These are phyloP conservation scores for Sternotherus odoratus DNA, from an alignment of 2,797 vertebrate genomes.

Conservation along the genomic window DNA sequence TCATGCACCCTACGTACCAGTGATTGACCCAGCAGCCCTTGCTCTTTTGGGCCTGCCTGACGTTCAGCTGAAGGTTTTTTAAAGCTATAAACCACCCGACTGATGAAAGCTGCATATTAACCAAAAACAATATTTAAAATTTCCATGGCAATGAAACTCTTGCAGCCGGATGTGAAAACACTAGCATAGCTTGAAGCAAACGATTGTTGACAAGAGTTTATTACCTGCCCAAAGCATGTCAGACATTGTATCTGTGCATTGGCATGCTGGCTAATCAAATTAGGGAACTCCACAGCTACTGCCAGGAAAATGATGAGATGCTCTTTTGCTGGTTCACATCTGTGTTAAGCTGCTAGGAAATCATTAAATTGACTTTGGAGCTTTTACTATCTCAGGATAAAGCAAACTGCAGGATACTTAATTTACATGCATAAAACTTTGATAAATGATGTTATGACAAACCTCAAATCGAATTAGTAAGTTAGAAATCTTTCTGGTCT, in stretches of 20 bases:
- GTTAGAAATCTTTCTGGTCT: neutral
- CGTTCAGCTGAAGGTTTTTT: neutral
- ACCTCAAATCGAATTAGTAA: neutral
- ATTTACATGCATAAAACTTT: neutral
- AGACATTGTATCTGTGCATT: neutral
- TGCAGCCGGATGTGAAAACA: neutral
- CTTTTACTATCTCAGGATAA: neutral
- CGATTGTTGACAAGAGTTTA: neutral
- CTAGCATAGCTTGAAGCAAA: neutral
- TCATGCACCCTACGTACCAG: neutral
- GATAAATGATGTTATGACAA: neutral
- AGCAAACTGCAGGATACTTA: neutral
- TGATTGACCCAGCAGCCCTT: neutral
- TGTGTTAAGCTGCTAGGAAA: neutral
- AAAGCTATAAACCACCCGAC: neutral
- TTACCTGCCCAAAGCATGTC: rapidly evolving
- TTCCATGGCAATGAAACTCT: neutral
- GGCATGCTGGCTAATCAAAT: rapidly evolving
- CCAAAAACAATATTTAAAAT: neutral
- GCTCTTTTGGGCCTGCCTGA: neutral
- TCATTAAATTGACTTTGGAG: rapidly evolving
- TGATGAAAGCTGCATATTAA: neutral
- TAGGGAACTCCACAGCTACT: neutral
- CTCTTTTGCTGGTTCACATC: neutral
- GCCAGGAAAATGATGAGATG: neutral